Conservation (phyloP, 2,888 invertebrate species). For the Campoletis raptor region DNA sequence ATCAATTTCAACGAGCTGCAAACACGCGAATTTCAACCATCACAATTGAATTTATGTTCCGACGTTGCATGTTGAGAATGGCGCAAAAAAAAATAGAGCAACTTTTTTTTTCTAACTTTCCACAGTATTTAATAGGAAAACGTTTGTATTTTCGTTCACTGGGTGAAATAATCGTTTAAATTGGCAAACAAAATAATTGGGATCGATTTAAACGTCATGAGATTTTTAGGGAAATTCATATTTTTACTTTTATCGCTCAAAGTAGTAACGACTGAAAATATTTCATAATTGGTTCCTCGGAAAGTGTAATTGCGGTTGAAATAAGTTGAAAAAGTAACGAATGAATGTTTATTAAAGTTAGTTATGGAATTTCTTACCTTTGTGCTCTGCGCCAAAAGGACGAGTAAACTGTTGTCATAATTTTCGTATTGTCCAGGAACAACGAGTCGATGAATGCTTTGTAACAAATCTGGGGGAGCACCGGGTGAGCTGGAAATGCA, state of each 20-base stretch:
- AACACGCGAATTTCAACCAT: conserved; percentile 14
- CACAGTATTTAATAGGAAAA: neutral
- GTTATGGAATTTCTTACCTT: conserved; percentile 71
- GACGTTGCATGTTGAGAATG: neutral
- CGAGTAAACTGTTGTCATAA: conserved; percentile 85
- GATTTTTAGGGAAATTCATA: too few species aligned
- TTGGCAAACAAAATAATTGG: neutral
- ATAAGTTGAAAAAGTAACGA: neutral
- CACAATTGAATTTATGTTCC: neutral
- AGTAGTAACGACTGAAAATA: neutral
- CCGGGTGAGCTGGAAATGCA: conserved; percentile 89
- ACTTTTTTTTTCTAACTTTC: neutral
- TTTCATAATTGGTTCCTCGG: neutral
- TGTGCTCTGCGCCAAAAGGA: conserved; percentile 74
- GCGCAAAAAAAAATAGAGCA: neutral
- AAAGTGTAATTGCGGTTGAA: neutral
- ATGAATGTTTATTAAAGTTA: neutral
- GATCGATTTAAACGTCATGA: neutral
- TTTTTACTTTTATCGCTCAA: neutral
- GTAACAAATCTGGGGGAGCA: conserved; percentile 89
- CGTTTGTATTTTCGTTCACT: neutral
- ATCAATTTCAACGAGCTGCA: neutral
- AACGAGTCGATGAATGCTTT: conserved; percentile 88
- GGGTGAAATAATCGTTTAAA: neutral
- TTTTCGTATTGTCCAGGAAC: conserved; percentile 85